Base-by-base conservation (phyloP, 2,797 vertebrate species). In the Emydoidea blandingii region DNA sequence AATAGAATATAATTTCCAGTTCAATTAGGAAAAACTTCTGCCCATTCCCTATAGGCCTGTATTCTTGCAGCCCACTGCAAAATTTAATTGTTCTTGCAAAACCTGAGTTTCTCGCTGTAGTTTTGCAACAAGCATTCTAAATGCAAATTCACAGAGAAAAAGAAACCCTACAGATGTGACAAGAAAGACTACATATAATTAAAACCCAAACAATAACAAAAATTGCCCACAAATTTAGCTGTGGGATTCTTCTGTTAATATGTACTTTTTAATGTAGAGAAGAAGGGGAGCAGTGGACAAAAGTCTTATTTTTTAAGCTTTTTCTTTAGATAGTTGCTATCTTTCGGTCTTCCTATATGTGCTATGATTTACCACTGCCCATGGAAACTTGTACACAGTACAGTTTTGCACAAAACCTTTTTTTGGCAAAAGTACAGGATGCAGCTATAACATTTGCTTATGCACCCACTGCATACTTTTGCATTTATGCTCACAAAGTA, bases 51-150 rank as follows among this genome's bases (percentile, higher is more conserved):
- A 29, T 54, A 74, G 16, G 25, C 21, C 65, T 79, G 5, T 19
- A 87, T 82, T 50, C 76, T 52, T 86, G 91, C 49, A 87, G 8
- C 10, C 11, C 5, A 72, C 44, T 54, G 10, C n/a, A 90, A 79
- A 50, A 79, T 15, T 78, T 90, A 84, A 87, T 34, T 72, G 41
- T 52, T 89, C 16, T 50, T 88, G 21, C 29, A 91, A 93, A 96
- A 68, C 31, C 85, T 88, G 10, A 86, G 1, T 82, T 80, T 93
- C 47, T 53, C 47, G 52, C 12, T 5, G 9, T 44, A 81, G 52
- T 89, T 93, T 72, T 80, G 25, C 9, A 83, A 29, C 5, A 65
- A 74, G 47, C 15, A 29, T 91, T 88, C n/a, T 92, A 78, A 87
- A 86, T 88, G 16, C 29, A 92, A 94, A 95, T 50, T 59, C 52